These are phyloP conservation scores for Cydia splendana DNA, from an alignment of 1,140 invertebrate species.

Conservation along the genomic window DNA sequence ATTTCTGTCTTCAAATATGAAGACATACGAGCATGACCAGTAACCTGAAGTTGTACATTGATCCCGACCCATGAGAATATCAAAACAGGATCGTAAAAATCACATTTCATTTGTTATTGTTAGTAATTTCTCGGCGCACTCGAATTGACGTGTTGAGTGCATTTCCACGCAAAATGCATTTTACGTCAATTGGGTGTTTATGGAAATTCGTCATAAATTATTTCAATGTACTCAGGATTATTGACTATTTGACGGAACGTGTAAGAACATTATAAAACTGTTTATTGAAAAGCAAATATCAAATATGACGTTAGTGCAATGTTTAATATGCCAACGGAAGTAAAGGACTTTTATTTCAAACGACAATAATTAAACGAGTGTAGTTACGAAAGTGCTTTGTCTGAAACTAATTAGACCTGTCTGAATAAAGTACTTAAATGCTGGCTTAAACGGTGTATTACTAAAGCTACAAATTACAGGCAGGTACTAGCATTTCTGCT, in stretches of 20 bases:
- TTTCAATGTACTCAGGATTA: not conserved
- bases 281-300: too few relatives aligned
- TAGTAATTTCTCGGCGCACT: not conserved
- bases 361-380: not conserved
- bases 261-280: too few relatives aligned
- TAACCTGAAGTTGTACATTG: conserved; percentile 12
- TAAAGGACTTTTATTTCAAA: not conserved
- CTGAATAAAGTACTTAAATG: conserved; percentile 11
- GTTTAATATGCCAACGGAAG: too few relatives aligned
- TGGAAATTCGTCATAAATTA: not conserved
- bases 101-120: conserved; percentile 23
- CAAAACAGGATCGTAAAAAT: conserved; percentile 30
- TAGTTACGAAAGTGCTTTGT: conserved; percentile 7
- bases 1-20: conserved; percentile 1
- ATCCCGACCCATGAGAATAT: conserved; percentile 19
- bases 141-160: conserved; percentile 10
- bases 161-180: conserved; percentile 11
- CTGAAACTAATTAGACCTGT: conserved; percentile 15
- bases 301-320: too few relatives aligned
- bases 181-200: conserved; percentile 13
- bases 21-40: not conserved
- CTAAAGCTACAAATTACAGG: conserved; percentile 7
- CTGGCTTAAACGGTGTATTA: conserved; percentile 9
- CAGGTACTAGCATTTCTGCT: not conserved
- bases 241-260: not conserved